Evolutionary conservation across 2,888 invertebrate genomes (phyloP), one percentile per base, ranked within the genome.

Genomic region (Aphidius colemani): DNA sequence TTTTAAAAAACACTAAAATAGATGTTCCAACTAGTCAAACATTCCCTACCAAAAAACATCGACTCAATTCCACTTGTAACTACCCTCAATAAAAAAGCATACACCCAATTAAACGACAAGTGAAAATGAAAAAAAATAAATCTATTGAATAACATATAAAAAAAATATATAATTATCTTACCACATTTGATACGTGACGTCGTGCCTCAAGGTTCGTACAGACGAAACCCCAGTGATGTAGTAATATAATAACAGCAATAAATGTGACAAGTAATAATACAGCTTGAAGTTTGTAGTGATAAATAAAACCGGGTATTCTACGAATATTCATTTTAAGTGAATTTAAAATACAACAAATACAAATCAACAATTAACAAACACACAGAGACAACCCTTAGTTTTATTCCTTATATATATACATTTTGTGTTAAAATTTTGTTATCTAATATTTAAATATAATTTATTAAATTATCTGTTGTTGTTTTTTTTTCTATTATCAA

Each of bases 141-240:
- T 43, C 30, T 7, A 43, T 9, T 44, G 46, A 4, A 39, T 46
- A 11, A 9, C 11, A 18, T n/a, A 18, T n/a, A 39, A 9, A 55
- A 48, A 10, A 53, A 43, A 48, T 39, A 6, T 49, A 18, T 8
- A 46, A 13, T 18, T 18, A 13, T 81, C 86, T 86, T 82, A 88
- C 88, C 83, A 87, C 82, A 74, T 81, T 83, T 67, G 85, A 84
- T 64, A 88, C 84, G 74, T 87, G 85, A 60, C 84, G 81, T 80
- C 85, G 85, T n/a, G 87, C 85, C 73, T 86, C 85, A 57, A 86
- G 78, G 76, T 86, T 86, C 41, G 85, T 84, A 75, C 88, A 88
- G 73, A 87, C 79, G 56, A 88, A 78, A 65, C 85, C 86, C 86
- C 87, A 87, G 76, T 85, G 85, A 66, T 86, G 82, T 45, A 86